These are phyloP conservation scores for Drosophila neocordata DNA, from an alignment of 1,140 invertebrate genomes.

Conservation along the genomic window DNA sequence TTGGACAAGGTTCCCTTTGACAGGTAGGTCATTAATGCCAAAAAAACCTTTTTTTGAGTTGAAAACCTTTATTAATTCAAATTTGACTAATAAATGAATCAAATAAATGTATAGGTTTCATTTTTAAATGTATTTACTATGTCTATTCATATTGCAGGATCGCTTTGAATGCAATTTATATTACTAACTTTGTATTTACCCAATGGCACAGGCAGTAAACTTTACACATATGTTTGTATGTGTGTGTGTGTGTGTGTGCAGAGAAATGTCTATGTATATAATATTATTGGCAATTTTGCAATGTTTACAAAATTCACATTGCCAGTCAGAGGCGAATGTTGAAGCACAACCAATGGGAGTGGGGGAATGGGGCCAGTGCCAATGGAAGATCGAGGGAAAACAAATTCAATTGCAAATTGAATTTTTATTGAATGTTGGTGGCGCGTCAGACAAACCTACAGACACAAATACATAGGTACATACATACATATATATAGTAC, in stretches of 20 bases:
- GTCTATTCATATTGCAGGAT: slow-evolving; percentile 1
- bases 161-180: slow-evolving; percentile 14
- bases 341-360: not conserved
- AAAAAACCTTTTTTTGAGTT: too few relatives aligned
- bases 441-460: slow-evolving; percentile 46
- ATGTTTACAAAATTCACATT: slow-evolving; percentile 66
- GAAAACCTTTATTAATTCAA: too few relatives aligned
- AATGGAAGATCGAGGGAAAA: slow-evolving; percentile 54
- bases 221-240: slow-evolving; percentile 17
- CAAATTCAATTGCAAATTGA: slow-evolving; percentile 77
- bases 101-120: not conserved
- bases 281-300: slow-evolving; percentile 70
- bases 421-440: slow-evolving; percentile 78
- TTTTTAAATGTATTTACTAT: not conserved
- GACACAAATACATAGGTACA: not conserved
- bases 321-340: slow-evolving; percentile 22
- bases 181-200: not conserved
- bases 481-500: not conserved
- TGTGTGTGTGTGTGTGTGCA: not conserved
- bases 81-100: not conserved
- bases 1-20: too few relatives aligned
- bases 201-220: slow-evolving; percentile 2
- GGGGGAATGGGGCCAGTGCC: not conserved
- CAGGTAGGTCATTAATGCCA: too few relatives aligned
- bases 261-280: slow-evolving; percentile 38